phyloP scores from a whole-genome alignment of 2,113 vertebrate species.

The Dipodomys stephensi region DNA sequence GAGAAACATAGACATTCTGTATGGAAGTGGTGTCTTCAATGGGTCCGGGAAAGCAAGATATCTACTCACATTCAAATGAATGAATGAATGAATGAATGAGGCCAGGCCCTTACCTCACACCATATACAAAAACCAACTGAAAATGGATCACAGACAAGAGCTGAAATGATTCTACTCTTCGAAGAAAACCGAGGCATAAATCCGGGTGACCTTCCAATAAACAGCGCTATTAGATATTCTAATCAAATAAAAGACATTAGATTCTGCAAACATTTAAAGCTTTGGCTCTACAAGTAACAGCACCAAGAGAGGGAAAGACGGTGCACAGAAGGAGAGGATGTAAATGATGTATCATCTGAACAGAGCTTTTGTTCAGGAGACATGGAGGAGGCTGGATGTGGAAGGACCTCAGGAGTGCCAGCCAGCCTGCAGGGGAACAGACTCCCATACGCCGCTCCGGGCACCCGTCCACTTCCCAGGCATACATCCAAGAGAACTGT shows the following conservation, averaged over 20 bases:
- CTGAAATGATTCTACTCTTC: neutral
- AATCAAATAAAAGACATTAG: neutral
- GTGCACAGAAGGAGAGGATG: neutral
- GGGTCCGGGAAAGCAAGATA: neutral
- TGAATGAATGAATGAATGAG: neutral
- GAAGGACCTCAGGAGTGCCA: too few species aligned
- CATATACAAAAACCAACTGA: neutral
- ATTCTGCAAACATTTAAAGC: neutral
- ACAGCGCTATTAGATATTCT: neutral
- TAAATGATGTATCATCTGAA: slow-evolving; percentile 3
- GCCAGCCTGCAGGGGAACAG: neutral
- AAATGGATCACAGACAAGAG: neutral
- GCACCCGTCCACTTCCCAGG: neutral
- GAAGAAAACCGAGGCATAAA: neutral
- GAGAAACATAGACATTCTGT: neutral
- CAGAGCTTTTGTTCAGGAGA: neutral
- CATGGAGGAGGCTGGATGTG: neutral
- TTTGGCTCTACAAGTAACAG: neutral
- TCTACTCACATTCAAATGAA: neutral
- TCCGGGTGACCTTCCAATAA: neutral
- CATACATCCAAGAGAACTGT: neutral
- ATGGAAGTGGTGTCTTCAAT: neutral
- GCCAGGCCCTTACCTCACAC: neutral
- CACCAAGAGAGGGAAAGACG: neutral
- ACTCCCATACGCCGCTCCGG: neutral